Evolutionary conservation across 2,888 invertebrate species (phyloP).

Genomic region (Schrankia costaestrigalis): DNA sequence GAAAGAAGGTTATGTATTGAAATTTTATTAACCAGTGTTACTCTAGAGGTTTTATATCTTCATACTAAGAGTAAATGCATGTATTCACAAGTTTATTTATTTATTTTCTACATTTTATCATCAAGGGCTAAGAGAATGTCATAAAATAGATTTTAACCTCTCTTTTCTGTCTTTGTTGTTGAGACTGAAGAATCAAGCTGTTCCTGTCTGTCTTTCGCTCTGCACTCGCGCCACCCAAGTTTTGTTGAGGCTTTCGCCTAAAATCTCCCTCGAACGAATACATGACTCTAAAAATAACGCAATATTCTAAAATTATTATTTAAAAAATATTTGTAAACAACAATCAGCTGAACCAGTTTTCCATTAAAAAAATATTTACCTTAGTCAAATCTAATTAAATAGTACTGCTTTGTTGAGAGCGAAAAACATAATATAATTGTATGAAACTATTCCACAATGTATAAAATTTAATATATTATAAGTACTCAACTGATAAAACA

Average conservation of each 20-base stretch:
- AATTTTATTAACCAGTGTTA: background rate
- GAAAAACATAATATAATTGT: constrained; percentile 24
- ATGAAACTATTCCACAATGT: constrained; percentile 14
- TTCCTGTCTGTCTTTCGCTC: constrained; percentile 84
- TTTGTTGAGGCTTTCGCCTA: constrained; percentile 92
- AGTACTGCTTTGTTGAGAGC: constrained; percentile 15
- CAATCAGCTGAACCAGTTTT: constrained; percentile 54
- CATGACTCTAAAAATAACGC: constrained; percentile 61
- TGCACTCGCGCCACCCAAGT: constrained; percentile 91
- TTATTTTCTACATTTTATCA: background rate
- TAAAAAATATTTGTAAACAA: constrained; percentile 49
- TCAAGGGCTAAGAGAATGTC: constrained; percentile 21
- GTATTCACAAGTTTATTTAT: background rate
- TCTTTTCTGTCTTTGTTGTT: constrained; percentile 91
- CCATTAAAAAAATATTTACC: constrained; percentile 25
- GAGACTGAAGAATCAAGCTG: constrained; percentile 88
- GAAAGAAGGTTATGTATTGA: too few species aligned
- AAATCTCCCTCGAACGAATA: constrained; percentile 95
- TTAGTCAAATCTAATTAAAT: constrained; percentile 20
- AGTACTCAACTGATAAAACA: constrained; percentile 18
- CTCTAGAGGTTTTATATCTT: background rate
- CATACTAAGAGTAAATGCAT: background rate
- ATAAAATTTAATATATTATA: constrained; percentile 14
- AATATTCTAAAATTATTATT: constrained; percentile 1
- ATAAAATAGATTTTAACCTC: constrained; percentile 82